Conservation (phyloP, 1,140 invertebrate genomes). For the Dreissena polymorpha region DNA sequence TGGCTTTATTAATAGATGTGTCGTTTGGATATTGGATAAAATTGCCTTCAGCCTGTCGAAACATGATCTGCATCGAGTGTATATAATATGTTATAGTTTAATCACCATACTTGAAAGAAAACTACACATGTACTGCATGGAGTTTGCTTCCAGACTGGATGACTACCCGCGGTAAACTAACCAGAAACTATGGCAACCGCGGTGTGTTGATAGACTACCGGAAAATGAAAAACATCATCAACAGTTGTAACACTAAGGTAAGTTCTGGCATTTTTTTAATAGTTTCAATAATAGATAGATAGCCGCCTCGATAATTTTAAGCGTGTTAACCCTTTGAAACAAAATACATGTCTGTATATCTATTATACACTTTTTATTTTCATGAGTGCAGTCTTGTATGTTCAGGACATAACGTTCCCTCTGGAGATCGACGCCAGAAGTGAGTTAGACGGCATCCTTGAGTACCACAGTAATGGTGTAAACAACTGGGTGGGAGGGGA, state of each 20-base stretch:
- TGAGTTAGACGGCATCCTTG: constrained; percentile 52
- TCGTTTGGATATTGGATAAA: not conserved
- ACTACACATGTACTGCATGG: not conserved
- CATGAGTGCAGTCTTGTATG: not conserved
- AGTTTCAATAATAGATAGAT: not conserved
- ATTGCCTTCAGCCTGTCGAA: not conserved
- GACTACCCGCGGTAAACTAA: constrained; percentile 13
- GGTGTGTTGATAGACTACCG: not conserved
- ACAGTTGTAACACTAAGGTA: not conserved
- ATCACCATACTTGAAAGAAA: not conserved
- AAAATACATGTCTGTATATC: not conserved
- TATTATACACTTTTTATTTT: not conserved
- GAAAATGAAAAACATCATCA: not conserved
- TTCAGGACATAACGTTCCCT: constrained; percentile 25
- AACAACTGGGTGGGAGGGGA: constrained; percentile 69
- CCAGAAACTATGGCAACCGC: constrained; percentile 20
- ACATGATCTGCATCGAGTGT: not conserved
- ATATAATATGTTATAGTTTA: not conserved
- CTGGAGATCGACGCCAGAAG: not conserved
- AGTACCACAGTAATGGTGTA: constrained; percentile 60
- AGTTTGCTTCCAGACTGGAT: not conserved
- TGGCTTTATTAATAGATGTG: no score
- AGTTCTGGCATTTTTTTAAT: not conserved
- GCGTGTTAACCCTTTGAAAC: not conserved
- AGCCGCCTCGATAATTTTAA: not conserved